Evolutionary conservation across 2,797 vertebrate genomes (phyloP).

Genomic region (Microchirus variegatus): DNA sequence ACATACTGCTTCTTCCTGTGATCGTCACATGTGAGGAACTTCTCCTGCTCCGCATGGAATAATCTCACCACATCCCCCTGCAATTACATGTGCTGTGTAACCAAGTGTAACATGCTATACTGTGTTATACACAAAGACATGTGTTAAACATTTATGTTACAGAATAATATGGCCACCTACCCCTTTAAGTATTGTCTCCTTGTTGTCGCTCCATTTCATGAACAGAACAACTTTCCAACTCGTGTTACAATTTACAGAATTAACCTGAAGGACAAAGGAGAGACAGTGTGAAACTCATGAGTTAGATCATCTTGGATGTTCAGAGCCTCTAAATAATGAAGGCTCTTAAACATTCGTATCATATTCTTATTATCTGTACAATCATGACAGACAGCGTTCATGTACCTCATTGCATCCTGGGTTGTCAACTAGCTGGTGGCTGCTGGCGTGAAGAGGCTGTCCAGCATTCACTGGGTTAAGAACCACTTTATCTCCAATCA

Average conservation of each 20-base stretch:
- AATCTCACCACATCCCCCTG: constrained; percentile 96
- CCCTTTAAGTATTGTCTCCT: constrained; percentile 96
- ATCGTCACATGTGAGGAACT: constrained; percentile 97
- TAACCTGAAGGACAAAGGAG: constrained; percentile 82
- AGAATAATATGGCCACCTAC: constrained; percentile 68
- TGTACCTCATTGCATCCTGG: constrained; percentile 98
- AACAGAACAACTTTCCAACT: constrained; percentile 99
- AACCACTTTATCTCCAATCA: constrained; percentile 98
- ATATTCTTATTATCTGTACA: background rate
- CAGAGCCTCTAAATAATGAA: background rate
- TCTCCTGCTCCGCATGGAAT: constrained; percentile 98
- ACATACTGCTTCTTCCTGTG: constrained; percentile 96
- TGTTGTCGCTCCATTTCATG: constrained; percentile 99
- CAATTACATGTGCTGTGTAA: constrained; percentile 1
- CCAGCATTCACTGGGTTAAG: constrained; percentile 98
- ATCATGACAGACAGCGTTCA: background rate
- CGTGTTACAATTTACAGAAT: constrained; percentile 98
- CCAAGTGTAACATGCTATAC: background rate
- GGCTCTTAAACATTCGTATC: background rate
- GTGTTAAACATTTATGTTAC: background rate
- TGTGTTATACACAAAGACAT: too few relatives aligned
- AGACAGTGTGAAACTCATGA: background rate
- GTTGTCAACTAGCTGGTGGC: constrained; percentile 96
- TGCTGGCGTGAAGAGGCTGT: constrained; percentile 97
- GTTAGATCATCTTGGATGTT: background rate